phyloP scores from a whole-genome alignment of 2,797 vertebrate species.

The Enteromius viviparus region DNA sequence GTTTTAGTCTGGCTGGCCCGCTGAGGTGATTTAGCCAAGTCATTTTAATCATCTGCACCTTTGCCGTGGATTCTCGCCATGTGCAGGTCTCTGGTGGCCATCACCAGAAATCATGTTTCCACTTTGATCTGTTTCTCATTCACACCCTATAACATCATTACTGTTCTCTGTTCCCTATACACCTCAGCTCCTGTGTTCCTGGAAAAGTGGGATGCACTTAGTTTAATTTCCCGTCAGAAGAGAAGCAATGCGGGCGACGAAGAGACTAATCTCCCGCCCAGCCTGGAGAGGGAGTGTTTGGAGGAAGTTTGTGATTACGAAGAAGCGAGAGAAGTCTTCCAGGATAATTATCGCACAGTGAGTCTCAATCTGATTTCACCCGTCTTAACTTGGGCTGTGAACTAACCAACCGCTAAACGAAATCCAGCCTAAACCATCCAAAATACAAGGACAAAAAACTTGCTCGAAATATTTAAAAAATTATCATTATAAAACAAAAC shows the following conservation, averaged over 20 bases:
- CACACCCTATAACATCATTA: neutral
- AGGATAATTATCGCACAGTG: slow-evolving; percentile 81
- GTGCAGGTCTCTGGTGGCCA: neutral
- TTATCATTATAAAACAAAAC: too few relatives aligned
- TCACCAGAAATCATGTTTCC: neutral
- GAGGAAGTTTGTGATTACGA: slow-evolving; percentile 80
- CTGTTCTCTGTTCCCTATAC: neutral
- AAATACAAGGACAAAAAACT: too few relatives aligned
- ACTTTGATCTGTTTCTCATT: neutral
- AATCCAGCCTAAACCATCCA: too few relatives aligned
- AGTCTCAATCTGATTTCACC: slow-evolving; percentile 37
- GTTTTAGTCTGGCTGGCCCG: too few relatives aligned
- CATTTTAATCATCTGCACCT: too few relatives aligned
- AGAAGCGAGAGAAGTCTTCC: slow-evolving; percentile 76
- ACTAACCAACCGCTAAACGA: too few relatives aligned
- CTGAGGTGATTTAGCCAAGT: too few relatives aligned
- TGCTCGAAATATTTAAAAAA: neutral
- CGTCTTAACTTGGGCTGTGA: neutral
- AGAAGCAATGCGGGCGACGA: slow-evolving; percentile 61
- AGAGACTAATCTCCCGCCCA: slow-evolving; percentile 57
- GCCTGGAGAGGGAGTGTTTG: slow-evolving; percentile 78
- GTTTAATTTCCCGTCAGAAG: slow-evolving; percentile 75
- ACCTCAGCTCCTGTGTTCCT: slow-evolving; percentile 70
- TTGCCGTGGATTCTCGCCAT: neutral
- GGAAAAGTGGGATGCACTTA: slow-evolving; percentile 73